Evolutionary conservation across 1,140 invertebrate genomes (phyloP).

Genomic region (Neotoxoptera formosana): DNA sequence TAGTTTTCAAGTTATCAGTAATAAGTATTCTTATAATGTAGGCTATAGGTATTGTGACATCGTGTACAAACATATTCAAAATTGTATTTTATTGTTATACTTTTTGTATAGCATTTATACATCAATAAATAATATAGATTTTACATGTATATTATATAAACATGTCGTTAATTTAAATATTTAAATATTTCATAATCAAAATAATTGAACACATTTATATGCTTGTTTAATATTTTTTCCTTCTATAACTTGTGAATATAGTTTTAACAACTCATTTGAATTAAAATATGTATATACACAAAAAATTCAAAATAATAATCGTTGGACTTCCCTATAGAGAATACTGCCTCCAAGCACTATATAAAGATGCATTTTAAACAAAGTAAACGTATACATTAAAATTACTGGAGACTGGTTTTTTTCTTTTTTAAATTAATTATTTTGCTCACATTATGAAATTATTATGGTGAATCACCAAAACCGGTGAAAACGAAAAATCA

Average conservation of each 20-base stretch:
- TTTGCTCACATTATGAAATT: background rate
- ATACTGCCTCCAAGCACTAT: background rate
- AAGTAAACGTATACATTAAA: background rate
- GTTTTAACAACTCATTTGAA: background rate
- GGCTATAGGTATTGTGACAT: background rate
- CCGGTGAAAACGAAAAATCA: background rate
- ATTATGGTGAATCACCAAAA: background rate
- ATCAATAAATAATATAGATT: background rate
- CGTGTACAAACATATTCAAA: background rate
- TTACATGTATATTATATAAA: background rate
- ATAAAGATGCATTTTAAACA: background rate
- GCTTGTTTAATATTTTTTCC: background rate
- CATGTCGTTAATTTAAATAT: background rate
- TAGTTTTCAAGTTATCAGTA: background rate
- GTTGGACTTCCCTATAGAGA: background rate
- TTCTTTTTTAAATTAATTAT: background rate
- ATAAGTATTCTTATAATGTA: too few species aligned
- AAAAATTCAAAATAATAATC: background rate
- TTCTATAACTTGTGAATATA: background rate
- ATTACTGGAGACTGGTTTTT: background rate
- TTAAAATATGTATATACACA: background rate
- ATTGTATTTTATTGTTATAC: background rate
- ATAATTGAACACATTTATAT: constrained; percentile 2
- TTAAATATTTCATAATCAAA: background rate
- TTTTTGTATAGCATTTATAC: background rate